Evolutionary conservation across 2,113 vertebrate genomes (phyloP), one percentile per base, ranked within the genome.

Genomic region (Amia ocellicauda): DNA sequence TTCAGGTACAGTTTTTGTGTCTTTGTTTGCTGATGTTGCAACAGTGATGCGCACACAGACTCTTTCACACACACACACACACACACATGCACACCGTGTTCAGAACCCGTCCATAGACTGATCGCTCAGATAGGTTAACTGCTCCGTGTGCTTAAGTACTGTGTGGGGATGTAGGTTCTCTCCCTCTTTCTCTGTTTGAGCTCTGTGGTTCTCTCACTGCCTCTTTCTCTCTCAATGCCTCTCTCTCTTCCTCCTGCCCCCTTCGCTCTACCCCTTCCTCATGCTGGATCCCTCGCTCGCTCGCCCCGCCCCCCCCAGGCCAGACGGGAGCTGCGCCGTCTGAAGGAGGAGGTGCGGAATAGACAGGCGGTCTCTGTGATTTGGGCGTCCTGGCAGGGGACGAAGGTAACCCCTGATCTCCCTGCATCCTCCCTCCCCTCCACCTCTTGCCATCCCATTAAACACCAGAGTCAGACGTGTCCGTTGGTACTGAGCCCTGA

Each of bases 371-470:
- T 97, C 87, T 93, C 93, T 88, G 95, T 96, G 90, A 96, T 98
- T 89, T 97, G 96, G 97, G 93, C 94, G 91, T 94, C 86, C 91
- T 98, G 97, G 97, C 93, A 93, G 89, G 97, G 95, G 91, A 91
- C 90, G 71, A 95, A 99, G 97, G 97, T 99, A 98, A 91, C 74
- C 66, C 70, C 65, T 73, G 68, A 64, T 80, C 78, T 51, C 17
- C 73, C 72, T 72, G 74, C 55, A 71, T 62, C 13, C 49, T 42
- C 64, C 66, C 29, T 1, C 8, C 74, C 58, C 76, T 76, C 65
- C 67, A 62, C 66, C 42, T 23, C 50, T 45, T 31, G 3, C 50
- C 47, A 63, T 11, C 51, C 60, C 40, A 36, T 36, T 36, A 5
- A n/a, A 5, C 31, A 1, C 11, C 31, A 36, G 31, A 36, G 31